Conservation (phyloP, 2,888 invertebrate genomes). For the Dicyrtoma fusca region DNA sequence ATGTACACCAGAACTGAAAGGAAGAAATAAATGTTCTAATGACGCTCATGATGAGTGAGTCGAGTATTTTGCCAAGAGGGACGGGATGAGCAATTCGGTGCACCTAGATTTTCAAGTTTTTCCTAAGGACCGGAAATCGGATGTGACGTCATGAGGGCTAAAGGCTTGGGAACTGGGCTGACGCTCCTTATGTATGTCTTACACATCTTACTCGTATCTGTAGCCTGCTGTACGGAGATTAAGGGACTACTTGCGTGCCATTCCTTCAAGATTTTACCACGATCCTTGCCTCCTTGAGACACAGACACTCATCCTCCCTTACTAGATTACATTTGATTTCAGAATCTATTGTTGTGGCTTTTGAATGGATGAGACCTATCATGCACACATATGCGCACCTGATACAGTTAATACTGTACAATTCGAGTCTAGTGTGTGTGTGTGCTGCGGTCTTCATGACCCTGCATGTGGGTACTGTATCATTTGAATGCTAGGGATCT, state of each 20-base stretch:
- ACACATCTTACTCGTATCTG: background rate
- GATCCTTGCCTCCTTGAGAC: background rate
- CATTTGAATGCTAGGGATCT: too few species aligned
- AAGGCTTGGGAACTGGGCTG: slow-evolving; percentile 36
- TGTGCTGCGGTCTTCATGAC: too few species aligned
- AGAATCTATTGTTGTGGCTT: background rate
- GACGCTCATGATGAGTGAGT: slow-evolving; percentile 33
- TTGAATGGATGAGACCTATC: background rate
- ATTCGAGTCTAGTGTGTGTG: too few species aligned
- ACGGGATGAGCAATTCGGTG: slow-evolving; percentile 38
- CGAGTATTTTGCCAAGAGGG: slow-evolving; percentile 33
- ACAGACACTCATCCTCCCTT: background rate
- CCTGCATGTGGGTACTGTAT: too few species aligned
- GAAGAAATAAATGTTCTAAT: slow-evolving; percentile 24
- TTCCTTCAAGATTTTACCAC: too few species aligned
- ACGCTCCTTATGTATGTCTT: background rate
- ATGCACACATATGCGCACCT: too few species aligned
- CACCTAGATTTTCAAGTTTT: slow-evolving; percentile 37
- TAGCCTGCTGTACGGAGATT: background rate
- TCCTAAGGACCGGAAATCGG: slow-evolving; percentile 52
- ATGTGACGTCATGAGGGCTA: slow-evolving; percentile 49
- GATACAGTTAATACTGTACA: too few species aligned
- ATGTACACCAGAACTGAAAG: too few species aligned
- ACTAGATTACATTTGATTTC: background rate
- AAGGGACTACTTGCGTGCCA: background rate